Evolutionary conservation across 1,140 invertebrate genomes (phyloP).

Genomic region (Rhynchophorus ferrugineus): DNA sequence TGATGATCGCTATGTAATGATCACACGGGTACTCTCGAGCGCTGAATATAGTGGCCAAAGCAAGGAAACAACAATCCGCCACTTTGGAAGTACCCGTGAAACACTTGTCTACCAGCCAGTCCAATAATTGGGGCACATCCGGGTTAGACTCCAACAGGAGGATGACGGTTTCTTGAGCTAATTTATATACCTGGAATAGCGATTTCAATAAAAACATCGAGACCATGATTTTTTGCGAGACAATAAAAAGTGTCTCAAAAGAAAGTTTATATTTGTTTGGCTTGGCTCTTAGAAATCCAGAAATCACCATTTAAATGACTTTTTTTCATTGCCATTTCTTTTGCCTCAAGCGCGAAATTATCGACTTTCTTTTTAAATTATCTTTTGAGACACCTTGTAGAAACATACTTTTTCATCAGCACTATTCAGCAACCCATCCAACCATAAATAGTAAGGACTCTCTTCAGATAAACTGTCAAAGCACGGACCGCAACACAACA

Average conservation of each 20-base stretch:
- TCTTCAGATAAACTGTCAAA: conserved; percentile 87
- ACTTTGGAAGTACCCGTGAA: conserved; percentile 82
- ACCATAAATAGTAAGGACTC: conserved; percentile 88
- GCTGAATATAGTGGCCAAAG: conserved; percentile 92
- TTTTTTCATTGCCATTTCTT: no score
- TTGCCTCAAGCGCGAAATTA: no score
- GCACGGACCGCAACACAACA: conserved; percentile 90
- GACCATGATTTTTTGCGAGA: no score
- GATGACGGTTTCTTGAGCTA: conserved; percentile 90
- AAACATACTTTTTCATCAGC: conserved; percentile 73
- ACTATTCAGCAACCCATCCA: conserved; percentile 82
- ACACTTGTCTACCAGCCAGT: conserved; percentile 96
- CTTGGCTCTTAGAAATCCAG: no score
- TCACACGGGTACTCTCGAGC: conserved; percentile 98
- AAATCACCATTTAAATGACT: no score
- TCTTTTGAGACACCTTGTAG: no score
- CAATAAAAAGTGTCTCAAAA: no score
- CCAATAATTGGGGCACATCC: conserved; percentile 84
- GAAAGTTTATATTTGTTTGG: no score
- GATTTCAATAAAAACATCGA: no score
- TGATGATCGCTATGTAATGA: conserved; percentile 95
- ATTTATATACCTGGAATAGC: conserved; percentile 74
- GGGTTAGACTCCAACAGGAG: conserved; percentile 93
- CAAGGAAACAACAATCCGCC: conserved; percentile 91
- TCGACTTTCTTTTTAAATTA: no score